Evolutionary conservation across 2,888 invertebrate species (phyloP).

Genomic region (Agelastica alni): DNA sequence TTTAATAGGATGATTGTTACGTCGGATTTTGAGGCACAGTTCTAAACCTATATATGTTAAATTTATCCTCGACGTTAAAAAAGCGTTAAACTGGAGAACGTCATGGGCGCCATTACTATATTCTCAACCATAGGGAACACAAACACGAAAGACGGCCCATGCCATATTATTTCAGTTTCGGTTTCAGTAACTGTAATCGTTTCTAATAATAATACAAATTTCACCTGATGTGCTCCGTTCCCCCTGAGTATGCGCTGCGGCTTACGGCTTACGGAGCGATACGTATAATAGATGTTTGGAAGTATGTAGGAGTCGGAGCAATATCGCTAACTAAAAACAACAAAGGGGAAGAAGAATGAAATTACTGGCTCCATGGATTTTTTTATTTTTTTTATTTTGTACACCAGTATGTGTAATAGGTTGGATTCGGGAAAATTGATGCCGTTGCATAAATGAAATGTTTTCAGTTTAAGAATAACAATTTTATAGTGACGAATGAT

Average conservation of each 20-base stretch:
- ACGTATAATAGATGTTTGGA: constrained; percentile 8
- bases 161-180: constrained; percentile 5
- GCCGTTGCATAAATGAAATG: background rate
- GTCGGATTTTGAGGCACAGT: too few relatives aligned
- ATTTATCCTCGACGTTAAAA: too few relatives aligned
- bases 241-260: constrained; percentile 5
- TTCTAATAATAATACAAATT: constrained; percentile 9
- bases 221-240: constrained; percentile 7
- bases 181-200: constrained; percentile 3
- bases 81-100: too few relatives aligned
- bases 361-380: background rate
- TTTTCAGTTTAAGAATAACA: too few relatives aligned
- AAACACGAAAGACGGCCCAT: constrained; percentile 7
- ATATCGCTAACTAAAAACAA: constrained; percentile 8
- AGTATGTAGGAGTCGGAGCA: constrained; percentile 1
- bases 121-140: background rate
- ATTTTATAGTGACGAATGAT: too few relatives aligned
- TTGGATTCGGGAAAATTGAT: background rate
- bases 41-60: too few relatives aligned
- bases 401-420: background rate
- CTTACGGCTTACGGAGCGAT: constrained; percentile 5
- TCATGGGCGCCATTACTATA: background rate
- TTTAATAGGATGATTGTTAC: too few relatives aligned
- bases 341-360: constrained; percentile 2
- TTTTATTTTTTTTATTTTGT: background rate